Evolutionary conservation across 1,140 invertebrate genomes (phyloP), one percentile per base, ranked within the genome.

Genomic region (Drosophila kepulauana): DNA sequence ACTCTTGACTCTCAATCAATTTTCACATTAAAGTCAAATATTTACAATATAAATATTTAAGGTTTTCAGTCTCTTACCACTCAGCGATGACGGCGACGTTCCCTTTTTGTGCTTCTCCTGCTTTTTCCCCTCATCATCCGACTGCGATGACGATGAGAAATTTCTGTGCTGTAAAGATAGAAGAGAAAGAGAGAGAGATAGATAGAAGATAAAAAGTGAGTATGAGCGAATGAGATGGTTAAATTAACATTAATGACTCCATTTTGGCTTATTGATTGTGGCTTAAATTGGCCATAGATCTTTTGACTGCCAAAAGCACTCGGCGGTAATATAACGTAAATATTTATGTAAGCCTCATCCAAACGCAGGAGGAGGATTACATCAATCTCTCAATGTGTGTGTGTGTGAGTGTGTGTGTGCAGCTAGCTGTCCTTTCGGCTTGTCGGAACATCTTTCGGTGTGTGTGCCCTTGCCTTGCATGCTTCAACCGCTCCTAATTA

Each of bases 181-280:
- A 11, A 38, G 7, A 2, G 13, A 20, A 46, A 41, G 16, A 45
- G 46, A 45, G 46, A 62, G 41, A 48, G 35, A 41, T 28, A 33
- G 6, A 59, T 48, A 15, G 51, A 28, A 15, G 51, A 28, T 33
- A 54, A 43, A 13, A 16, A 41, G 33, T 20, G 54, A 41, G 54
- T 41, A 6, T 3, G 5, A 52, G 54, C 13, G 35, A 65, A 20
- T 65, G 63, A 71, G 61, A 71, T 79, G 81, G 74, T 67, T 78
- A 78, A 88, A 89, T 84, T 78, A 89, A 81, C 74, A 84, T 88
- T 89, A 78, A 88, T 75, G 80, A 75, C 62, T 80, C 46, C 56
- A 75, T 88, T 81, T 66, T 54, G 57, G 54, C 72, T 75, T 87
- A 87, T 87, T 88, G 84, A 80, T 88, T 84, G 73, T 56, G 70